Conservation (phyloP, 2,888 invertebrate species). For the Harpalus rufipes region DNA sequence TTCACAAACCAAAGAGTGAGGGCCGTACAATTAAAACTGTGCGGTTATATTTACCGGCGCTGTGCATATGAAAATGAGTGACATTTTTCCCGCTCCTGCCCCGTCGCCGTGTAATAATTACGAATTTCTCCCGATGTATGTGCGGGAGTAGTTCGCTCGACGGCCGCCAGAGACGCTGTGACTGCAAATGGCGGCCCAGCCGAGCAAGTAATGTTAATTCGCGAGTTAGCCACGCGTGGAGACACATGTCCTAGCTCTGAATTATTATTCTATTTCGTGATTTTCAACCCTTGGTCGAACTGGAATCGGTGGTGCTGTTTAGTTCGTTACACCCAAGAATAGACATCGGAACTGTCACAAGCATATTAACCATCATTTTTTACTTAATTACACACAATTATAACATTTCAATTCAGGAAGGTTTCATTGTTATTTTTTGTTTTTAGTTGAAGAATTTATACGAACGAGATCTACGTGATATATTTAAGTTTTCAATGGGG, state of each 20-base stretch:
- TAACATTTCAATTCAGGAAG: background rate
- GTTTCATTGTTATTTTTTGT: too few relatives aligned
- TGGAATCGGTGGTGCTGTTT: slow-evolving; percentile 13
- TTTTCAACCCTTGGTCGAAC: slow-evolving; percentile 48
- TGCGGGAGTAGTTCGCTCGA: slow-evolving; percentile 54
- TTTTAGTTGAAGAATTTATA: too few relatives aligned
- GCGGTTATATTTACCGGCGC: slow-evolving; percentile 51
- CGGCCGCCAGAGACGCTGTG: slow-evolving; percentile 67
- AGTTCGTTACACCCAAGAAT: slow-evolving; percentile 27
- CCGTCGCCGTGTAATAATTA: slow-evolving; percentile 33
- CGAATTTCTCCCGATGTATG: slow-evolving; percentile 57
- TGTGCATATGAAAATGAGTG: slow-evolving; percentile 64
- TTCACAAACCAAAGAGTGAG: slow-evolving; percentile 34
- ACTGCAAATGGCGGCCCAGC: slow-evolving; percentile 71
- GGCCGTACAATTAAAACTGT: slow-evolving; percentile 59
- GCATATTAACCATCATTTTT: slow-evolving; percentile 18
- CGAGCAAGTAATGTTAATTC: slow-evolving; percentile 71
- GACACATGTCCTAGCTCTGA: slow-evolving; percentile 70
- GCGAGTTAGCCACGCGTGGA: slow-evolving; percentile 71
- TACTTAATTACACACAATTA: background rate
- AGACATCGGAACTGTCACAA: slow-evolving; percentile 17
- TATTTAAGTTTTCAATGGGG: too few relatives aligned
- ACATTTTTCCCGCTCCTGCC: slow-evolving; percentile 52
- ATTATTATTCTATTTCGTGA: slow-evolving; percentile 70
- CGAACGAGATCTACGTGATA: too few relatives aligned